Evolutionary conservation across 1,140 invertebrate genomes (phyloP).

Genomic region (Caenorhabditis briggsae): DNA sequence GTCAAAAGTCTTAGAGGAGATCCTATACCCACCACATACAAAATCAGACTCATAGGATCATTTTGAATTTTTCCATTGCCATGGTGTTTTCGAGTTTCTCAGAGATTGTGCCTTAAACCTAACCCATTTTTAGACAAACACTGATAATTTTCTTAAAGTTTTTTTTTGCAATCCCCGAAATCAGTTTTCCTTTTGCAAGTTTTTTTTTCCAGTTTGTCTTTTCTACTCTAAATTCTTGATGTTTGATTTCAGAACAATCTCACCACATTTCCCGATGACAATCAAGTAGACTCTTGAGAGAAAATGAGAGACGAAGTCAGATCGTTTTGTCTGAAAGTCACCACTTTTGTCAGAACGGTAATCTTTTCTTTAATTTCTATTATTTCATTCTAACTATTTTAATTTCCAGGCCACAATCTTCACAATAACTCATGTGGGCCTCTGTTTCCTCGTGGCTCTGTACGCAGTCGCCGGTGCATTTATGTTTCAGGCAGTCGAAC

Average conservation of each 20-base stretch:
- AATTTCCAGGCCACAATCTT: conserved; percentile 78
- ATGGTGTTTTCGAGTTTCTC: too few relatives aligned
- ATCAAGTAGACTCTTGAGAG: conserved; percentile 9
- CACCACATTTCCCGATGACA: background rate
- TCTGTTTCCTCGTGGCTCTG: conserved; percentile 91
- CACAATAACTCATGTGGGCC: conserved; percentile 86
- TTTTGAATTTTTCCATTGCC: too few relatives aligned
- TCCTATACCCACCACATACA: too few relatives aligned
- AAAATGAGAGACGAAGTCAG: conserved; percentile 75
- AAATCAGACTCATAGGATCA: too few relatives aligned
- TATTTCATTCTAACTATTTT: conserved; percentile 2
- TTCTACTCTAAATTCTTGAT: background rate
- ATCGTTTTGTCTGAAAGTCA: conserved; percentile 71
- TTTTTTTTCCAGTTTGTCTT: background rate
- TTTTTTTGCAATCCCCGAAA: too few relatives aligned
- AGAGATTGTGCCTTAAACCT: too few relatives aligned
- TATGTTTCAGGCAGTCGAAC: conserved; percentile 84
- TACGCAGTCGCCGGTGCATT: conserved; percentile 95
- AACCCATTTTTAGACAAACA: too few relatives aligned
- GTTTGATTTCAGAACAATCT: background rate
- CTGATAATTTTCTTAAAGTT: too few relatives aligned
- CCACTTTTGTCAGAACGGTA: conserved; percentile 71
- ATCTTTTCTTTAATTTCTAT: conserved; percentile 23
- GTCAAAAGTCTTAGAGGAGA: too few relatives aligned
- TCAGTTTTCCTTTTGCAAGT: background rate